Percentiles rank a stretch among this genome's conserved stretches.
Evolutionary conservation across 2,113 vertebrate species (phyloP).

Genomic region (Natator depressus): DNA sequence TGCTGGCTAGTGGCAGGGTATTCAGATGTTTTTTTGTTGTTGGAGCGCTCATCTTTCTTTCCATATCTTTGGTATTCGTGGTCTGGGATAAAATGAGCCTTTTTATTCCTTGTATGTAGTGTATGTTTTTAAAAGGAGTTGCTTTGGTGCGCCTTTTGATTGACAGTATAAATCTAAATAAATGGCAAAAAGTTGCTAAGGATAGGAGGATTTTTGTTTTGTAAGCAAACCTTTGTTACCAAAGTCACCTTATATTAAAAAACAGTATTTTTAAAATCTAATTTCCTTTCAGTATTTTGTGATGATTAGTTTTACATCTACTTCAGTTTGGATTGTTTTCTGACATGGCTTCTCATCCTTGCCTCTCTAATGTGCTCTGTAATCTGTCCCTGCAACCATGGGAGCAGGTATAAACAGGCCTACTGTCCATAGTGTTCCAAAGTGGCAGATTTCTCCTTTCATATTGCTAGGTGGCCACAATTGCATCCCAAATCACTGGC

Average conservation of each 20-base stretch:
- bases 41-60: neutral
- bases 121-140: neutral
- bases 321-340: neutral
- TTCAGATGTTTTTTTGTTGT: neutral
- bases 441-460: neutral
- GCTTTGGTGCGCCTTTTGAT: neutral
- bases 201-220: neutral
- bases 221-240: neutral
- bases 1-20: neutral
- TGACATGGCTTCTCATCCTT: neutral
- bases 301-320: neutral
- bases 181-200: neutral
- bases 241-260: neutral
- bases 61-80: neutral
- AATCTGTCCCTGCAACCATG: neutral
- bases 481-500: neutral
- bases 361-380: neutral
- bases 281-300: neutral
- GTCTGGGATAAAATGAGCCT: neutral
- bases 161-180: neutral
- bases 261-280: neutral
- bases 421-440: neutral
- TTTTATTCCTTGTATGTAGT: neutral
- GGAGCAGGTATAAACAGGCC: neutral
- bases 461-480: neutral